Evolutionary conservation across 2,113 vertebrate genomes (phyloP).

Genomic region (Sus scrofa): T2T-Sscrofa CM000817.6:18963001-18963500

Average conservation of each 20-base stretch:
- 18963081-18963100: background rate
- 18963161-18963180: background rate
- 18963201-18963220: conserved; percentile 19
- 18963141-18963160: conserved; percentile 18
- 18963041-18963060: conserved; percentile 22
- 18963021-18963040: background rate
- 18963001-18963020: conserved; percentile 29
- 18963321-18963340: too few relatives aligned
- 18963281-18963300: background rate
- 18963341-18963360: too few relatives aligned
- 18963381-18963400: too few relatives aligned
- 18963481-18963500: too few relatives aligned
- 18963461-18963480: too few relatives aligned
- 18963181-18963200: conserved; percentile 29
- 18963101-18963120: background rate
- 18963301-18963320: too few relatives aligned
- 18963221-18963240: background rate
- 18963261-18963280: background rate
- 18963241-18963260: conserved; percentile 30
- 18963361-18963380: too few relatives aligned
- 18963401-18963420: too few relatives aligned
- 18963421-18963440: too few relatives aligned
- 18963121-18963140: conserved; percentile 33
- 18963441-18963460: too few relatives aligned
- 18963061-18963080: background rate